phyloP scores from a whole-genome alignment of 1,140 invertebrate genomes.

The Zaprionus davidi region DNA sequence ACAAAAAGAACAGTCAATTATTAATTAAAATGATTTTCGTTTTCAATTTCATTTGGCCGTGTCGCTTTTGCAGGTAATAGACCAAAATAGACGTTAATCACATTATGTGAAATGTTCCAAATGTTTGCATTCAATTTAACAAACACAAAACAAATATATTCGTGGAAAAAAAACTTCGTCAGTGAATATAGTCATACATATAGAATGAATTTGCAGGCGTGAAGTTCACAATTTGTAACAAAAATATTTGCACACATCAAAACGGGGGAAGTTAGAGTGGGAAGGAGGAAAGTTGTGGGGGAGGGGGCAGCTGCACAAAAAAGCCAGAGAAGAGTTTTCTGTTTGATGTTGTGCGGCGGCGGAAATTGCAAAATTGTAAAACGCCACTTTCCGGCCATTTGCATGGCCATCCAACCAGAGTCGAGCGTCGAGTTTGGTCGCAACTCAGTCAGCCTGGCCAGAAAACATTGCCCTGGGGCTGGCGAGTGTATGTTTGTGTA shows the following conservation, averaged over 20 bases:
- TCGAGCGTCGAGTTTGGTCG: slow-evolving; percentile 17
- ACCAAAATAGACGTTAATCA: slow-evolving; percentile 50
- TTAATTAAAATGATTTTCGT: slow-evolving; percentile 42
- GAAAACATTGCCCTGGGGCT: slow-evolving; percentile 1
- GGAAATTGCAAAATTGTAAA: slow-evolving; percentile 80
- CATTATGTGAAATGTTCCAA: slow-evolving; percentile 56
- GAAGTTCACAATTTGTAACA: slow-evolving; percentile 46
- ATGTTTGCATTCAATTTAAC: slow-evolving; percentile 67
- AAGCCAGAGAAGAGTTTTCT: slow-evolving; percentile 53
- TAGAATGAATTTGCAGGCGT: slow-evolving; percentile 28
- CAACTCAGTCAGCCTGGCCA: slow-evolving; percentile 16
- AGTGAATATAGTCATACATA: slow-evolving; percentile 6
- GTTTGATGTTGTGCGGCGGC: slow-evolving; percentile 73
- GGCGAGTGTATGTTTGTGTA: slow-evolving; percentile 7
- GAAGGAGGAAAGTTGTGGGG: no score
- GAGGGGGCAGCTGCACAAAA: background rate
- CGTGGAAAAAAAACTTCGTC: background rate
- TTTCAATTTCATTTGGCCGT: slow-evolving; percentile 48
- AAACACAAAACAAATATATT: slow-evolving; percentile 13
- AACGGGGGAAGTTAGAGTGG: slow-evolving; percentile 4
- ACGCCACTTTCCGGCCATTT: slow-evolving; percentile 77
- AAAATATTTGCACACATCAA: slow-evolving; percentile 73
- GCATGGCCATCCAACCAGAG: slow-evolving; percentile 31
- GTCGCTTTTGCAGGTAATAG: slow-evolving; percentile 41
- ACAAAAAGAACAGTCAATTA: slow-evolving; percentile 54